These are phyloP conservation scores for Stictonetta naevosa DNA, from an alignment of 2,113 vertebrate species.

Conservation along the genomic window DNA sequence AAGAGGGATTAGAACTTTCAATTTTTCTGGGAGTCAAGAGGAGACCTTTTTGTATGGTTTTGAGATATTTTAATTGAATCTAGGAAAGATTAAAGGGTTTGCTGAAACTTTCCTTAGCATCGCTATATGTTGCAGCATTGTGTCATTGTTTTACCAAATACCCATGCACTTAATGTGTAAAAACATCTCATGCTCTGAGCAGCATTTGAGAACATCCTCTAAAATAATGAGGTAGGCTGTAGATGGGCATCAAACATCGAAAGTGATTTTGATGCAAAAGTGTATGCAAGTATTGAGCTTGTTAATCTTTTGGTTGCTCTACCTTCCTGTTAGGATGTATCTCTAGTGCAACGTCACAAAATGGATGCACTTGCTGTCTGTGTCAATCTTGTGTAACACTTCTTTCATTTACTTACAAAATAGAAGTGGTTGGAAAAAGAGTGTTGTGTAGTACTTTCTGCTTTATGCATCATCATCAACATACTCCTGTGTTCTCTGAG, in stretches of 20 bases:
- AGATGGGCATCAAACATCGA: neutral
- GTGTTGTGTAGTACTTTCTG: neutral
- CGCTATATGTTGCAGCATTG: neutral
- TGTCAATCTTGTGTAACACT: neutral
- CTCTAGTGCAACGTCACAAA: rapidly evolving
- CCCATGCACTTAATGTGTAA: neutral
- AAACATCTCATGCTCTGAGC: neutral
- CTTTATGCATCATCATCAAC: neutral
- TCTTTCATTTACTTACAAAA: neutral
- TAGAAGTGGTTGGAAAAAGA: neutral
- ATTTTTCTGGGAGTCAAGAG: neutral
- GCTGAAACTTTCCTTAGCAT: neutral
- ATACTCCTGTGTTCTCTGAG: neutral
- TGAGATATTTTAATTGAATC: neutral
- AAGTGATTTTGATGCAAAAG: neutral
- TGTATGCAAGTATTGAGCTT: neutral
- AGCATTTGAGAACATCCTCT: neutral
- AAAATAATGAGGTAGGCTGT: neutral
- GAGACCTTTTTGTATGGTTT: neutral
- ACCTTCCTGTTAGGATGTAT: neutral
- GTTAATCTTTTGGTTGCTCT: neutral
- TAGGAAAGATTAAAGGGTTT: neutral
- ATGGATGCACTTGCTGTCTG: neutral
- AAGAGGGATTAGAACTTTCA: neutral
- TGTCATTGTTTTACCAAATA: neutral